These are phyloP conservation scores for Heliconius melpomene DNA, from an alignment of 1,140 invertebrate species.

Conservation along the genomic window DNA sequence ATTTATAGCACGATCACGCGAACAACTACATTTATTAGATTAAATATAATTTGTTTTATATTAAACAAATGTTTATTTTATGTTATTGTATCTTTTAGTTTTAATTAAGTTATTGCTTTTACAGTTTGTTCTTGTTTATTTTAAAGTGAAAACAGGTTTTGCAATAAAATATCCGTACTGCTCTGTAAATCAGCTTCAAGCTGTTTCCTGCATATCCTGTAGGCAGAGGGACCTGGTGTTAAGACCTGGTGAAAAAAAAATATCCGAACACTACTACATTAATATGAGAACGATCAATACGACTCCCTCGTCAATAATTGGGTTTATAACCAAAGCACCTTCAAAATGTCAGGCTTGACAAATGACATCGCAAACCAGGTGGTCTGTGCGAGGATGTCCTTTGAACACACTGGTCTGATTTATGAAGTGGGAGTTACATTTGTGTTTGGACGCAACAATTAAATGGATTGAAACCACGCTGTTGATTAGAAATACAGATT, in stretches of 20 bases:
- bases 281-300: background rate
- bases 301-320: slow-evolving; percentile 3
- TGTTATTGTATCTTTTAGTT: too few relatives aligned
- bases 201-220: too few relatives aligned
- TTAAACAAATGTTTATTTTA: background rate
- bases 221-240: too few relatives aligned
- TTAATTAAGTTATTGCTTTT: too few relatives aligned
- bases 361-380: slow-evolving; percentile 42
- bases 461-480: slow-evolving; percentile 10
- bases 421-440: slow-evolving; percentile 34
- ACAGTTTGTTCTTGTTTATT: too few relatives aligned
- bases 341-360: slow-evolving; percentile 38
- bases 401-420: slow-evolving; percentile 41
- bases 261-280: background rate
- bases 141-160: too few relatives aligned
- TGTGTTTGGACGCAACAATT: slow-evolving; percentile 12
- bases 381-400: slow-evolving; percentile 31
- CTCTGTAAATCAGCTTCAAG: too few relatives aligned
- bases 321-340: slow-evolving; percentile 17
- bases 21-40: too few relatives aligned
- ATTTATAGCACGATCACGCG: too few relatives aligned
- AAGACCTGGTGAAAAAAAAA: too few relatives aligned
- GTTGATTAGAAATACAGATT: background rate
- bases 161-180: too few relatives aligned
- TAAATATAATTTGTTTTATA: background rate